Percentiles rank a stretch among this genome's conserved stretches.
Conservation (phyloP, 2,888 invertebrate species). For the Drosophila nr. medialis region DNA sequence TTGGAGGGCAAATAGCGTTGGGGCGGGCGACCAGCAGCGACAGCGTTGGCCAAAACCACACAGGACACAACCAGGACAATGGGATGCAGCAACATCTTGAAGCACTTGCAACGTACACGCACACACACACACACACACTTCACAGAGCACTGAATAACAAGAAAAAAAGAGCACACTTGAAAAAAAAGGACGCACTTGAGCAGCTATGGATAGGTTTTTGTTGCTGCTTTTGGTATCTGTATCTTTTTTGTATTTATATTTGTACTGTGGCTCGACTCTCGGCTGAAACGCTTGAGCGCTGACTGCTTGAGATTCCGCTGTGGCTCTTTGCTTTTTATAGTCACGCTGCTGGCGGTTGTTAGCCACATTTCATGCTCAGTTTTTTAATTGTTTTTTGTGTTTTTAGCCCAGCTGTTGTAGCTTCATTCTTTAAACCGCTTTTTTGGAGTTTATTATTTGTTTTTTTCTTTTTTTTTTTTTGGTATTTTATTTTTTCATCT, state of each 20-base stretch:
- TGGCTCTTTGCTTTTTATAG: constrained; percentile 71
- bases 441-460: constrained; percentile 10
- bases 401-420: constrained; percentile 15
- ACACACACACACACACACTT: constrained; percentile 15
- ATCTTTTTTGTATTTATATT: constrained; percentile 6
- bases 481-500: constrained; percentile 15
- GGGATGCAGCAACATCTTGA: constrained; percentile 54
- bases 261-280: constrained; percentile 21
- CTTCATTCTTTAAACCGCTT: constrained; percentile 25
- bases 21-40: constrained; percentile 70
- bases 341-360: constrained; percentile 12
- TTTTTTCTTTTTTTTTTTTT: neutral
- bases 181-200: constrained; percentile 6
- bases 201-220: constrained; percentile 8
- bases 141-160: constrained; percentile 9
- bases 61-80: constrained; percentile 47
- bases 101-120: constrained; percentile 10
- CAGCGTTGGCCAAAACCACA: constrained; percentile 52
- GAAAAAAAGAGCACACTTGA: constrained; percentile 12
- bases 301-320: constrained; percentile 49
- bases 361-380: constrained; percentile 55
- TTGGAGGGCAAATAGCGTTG: constrained; percentile 81
- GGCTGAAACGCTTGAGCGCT: constrained; percentile 30
- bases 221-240: constrained; percentile 1
- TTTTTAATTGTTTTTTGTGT: constrained; percentile 67